Evolutionary conservation across 1,140 invertebrate species (phyloP).

Genomic region (Rhynchophorus ferrugineus): DNA sequence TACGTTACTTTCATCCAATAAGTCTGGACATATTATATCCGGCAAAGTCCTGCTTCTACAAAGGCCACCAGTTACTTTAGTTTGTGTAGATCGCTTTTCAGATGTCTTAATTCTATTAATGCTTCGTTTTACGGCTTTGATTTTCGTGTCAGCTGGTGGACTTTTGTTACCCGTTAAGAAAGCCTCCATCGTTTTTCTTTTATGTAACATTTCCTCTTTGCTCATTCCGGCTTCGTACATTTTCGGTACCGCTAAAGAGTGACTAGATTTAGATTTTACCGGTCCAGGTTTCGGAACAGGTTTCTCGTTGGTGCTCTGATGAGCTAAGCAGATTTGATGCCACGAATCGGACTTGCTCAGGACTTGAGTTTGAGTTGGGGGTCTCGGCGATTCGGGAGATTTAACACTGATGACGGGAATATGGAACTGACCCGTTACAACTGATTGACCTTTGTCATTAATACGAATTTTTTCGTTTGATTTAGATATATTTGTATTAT

Average conservation of each 20-base stretch:
- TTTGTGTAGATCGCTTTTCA: constrained; percentile 44
- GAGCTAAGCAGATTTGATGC: constrained; percentile 55
- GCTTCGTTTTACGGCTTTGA: constrained; percentile 36
- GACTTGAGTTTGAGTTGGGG: constrained; percentile 19
- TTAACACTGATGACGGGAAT: constrained; percentile 36
- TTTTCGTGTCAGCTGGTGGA: constrained; percentile 18
- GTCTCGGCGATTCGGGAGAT: constrained; percentile 37
- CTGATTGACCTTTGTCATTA: constrained; percentile 37
- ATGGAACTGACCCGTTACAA: constrained; percentile 43
- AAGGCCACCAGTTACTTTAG: constrained; percentile 39
- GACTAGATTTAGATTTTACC: constrained; percentile 63
- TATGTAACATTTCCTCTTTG: constrained; percentile 61
- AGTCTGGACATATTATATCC: constrained; percentile 52
- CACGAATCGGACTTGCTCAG: constrained; percentile 75
- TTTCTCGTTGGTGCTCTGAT: constrained; percentile 37
- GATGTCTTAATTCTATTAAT: constrained; percentile 45
- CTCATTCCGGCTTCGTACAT: constrained; percentile 71
- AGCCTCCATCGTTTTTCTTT: constrained; percentile 71
- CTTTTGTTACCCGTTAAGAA: constrained; percentile 51
- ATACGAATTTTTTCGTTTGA: constrained; percentile 34
- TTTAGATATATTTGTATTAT: constrained; percentile 16
- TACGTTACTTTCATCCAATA: constrained; percentile 62
- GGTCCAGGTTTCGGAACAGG: constrained; percentile 22
- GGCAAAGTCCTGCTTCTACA: constrained; percentile 69
- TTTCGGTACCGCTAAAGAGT: constrained; percentile 60